Evolutionary conservation across 2,888 invertebrate genomes (phyloP).

Genomic region (Melipona beecheii): DNA sequence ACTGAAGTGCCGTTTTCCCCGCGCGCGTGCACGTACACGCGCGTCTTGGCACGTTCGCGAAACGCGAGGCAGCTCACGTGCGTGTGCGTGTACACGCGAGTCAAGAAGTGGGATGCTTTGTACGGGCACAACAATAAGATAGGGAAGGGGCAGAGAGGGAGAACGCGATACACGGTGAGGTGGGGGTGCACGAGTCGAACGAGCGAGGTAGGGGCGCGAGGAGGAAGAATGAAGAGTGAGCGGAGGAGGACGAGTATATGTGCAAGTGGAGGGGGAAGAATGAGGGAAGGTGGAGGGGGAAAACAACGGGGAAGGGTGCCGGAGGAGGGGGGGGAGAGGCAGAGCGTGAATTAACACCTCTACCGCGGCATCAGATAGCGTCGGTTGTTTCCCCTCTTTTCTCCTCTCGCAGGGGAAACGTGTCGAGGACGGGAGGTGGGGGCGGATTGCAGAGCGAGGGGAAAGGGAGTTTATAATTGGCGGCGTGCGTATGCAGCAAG

Average conservation of each 20-base stretch:
- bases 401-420: constrained; percentile 9
- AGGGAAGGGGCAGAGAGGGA: constrained; percentile 17
- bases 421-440: constrained; percentile 30
- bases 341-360: constrained; percentile 83
- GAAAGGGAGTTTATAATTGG: constrained; percentile 73
- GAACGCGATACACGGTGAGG: no score
- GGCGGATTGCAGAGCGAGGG: constrained; percentile 29
- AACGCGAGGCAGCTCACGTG: constrained; percentile 29
- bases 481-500: constrained; percentile 70
- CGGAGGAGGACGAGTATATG: background rate
- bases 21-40: background rate
- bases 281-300: constrained; percentile 1
- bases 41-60: background rate
- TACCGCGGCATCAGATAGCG: constrained; percentile 81
- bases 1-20: constrained; percentile 21
- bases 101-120: constrained; percentile 13
- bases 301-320: background rate
- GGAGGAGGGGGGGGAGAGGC: constrained; percentile 50
- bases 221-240: constrained; percentile 8
- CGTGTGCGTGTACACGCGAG: constrained; percentile 37
- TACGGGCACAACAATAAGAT: background rate
- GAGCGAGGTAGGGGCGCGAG: background rate
- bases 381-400: constrained; percentile 62
- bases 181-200: constrained; percentile 36
- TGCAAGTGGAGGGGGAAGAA: background rate